phyloP scores from a whole-genome alignment of 53 echinoderm and acorn worm genomes.

The Temnopleurus reevesii region DNA sequence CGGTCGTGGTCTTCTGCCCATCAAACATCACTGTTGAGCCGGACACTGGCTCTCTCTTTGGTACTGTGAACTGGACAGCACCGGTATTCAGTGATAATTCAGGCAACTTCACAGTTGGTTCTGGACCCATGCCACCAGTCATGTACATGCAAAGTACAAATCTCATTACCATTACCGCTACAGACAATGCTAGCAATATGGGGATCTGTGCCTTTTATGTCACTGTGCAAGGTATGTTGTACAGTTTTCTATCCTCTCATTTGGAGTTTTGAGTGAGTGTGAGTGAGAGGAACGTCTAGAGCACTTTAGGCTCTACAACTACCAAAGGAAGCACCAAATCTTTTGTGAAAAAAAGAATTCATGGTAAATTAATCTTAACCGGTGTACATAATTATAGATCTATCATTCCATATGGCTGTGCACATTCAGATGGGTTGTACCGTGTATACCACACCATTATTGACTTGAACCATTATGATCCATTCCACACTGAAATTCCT shows the following conservation, averaged over 20 bases:
- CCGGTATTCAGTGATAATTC: constrained; percentile 67
- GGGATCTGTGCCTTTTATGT: constrained; percentile 22
- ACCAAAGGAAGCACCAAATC: too few species aligned
- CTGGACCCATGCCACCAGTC: not conserved
- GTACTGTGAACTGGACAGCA: constrained; percentile 57
- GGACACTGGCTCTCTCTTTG: not conserved
- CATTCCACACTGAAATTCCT: too few species aligned
- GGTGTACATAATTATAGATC: too few species aligned
- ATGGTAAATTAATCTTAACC: too few species aligned
- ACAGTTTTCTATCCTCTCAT: not conserved
- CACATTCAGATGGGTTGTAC: too few species aligned
- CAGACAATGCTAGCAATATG: not conserved
- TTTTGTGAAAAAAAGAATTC: too few species aligned
- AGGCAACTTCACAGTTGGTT: not conserved
- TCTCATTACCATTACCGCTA: not conserved
- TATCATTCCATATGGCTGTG: too few species aligned
- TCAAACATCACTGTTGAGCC: not conserved
- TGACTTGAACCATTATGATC: too few species aligned
- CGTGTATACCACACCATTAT: too few species aligned
- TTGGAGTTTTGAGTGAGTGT: too few species aligned
- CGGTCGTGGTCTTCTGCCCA: constrained; percentile 23
- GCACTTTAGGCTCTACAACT: too few species aligned
- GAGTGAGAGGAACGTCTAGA: too few species aligned
- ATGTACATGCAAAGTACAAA: not conserved
- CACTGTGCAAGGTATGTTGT: constrained; percentile 47